Conservation (phyloP, 2,888 invertebrate species). For the Cephus nigrinus region DNA sequence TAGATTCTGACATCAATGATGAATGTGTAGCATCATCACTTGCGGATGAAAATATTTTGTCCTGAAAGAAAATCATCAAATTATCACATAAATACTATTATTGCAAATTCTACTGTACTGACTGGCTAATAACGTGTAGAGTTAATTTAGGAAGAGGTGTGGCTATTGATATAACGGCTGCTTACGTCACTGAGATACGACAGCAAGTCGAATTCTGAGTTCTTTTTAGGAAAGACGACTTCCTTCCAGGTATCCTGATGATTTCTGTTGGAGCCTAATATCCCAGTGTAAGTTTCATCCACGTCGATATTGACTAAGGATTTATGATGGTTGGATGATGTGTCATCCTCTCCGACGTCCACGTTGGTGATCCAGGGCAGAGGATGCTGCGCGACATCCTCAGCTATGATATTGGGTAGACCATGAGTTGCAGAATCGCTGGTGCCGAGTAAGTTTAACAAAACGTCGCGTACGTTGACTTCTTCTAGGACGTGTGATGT, state of each 20-base stretch:
- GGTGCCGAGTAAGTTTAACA: not conserved
- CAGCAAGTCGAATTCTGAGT: conserved; percentile 54
- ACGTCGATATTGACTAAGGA: conserved; percentile 19
- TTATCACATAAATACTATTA: not conserved
- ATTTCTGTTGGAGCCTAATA: conserved; percentile 29
- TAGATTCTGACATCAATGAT: conserved; percentile 29
- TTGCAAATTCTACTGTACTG: not conserved
- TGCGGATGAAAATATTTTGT: conserved; percentile 25
- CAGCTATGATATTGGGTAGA: not conserved
- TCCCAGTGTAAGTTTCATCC: conserved; percentile 29
- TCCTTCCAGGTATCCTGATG: conserved; percentile 21
- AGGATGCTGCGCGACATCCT: not conserved
- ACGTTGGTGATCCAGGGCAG: not conserved
- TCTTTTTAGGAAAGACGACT: not conserved
- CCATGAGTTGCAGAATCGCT: not conserved
- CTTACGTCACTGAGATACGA: conserved; percentile 63
- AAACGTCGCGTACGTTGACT: conserved; percentile 20
- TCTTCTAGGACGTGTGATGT: conserved; percentile 21
- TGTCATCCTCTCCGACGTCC: not conserved
- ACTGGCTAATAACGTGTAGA: no score
- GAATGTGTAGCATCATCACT: conserved; percentile 41
- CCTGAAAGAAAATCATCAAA: conserved; percentile 38
- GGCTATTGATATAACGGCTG: conserved; percentile 16
- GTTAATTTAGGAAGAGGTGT: not conserved
- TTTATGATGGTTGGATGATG: not conserved